These are phyloP conservation scores for Mantis religiosa DNA, from an alignment of 2,888 invertebrate species.

Conservation along the genomic window DNA sequence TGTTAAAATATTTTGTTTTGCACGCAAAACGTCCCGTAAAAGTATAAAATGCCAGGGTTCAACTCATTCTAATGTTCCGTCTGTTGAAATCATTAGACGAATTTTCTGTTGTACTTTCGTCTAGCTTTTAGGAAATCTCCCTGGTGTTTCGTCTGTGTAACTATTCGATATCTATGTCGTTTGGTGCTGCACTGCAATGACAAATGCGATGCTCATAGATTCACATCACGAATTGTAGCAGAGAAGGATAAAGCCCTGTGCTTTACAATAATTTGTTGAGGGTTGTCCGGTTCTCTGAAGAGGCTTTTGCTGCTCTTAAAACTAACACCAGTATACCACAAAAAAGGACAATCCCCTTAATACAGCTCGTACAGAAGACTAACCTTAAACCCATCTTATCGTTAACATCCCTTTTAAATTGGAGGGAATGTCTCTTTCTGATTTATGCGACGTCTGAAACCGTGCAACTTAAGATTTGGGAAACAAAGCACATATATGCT, in stretches of 20 bases:
- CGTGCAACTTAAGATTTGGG: background rate
- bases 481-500: background rate
- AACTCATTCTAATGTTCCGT: no score
- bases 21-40: no score
- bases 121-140: no score
- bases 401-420: background rate
- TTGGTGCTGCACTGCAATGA: background rate
- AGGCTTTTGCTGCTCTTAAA: background rate
- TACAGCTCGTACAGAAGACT: background rate
- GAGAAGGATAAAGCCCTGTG: background rate
- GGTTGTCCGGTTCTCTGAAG: background rate
- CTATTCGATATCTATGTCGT: background rate
- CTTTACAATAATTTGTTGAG: background rate
- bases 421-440: background rate
- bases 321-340: background rate
- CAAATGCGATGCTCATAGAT: background rate
- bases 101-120: no score
- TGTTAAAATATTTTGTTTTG: no score
- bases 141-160: no score
- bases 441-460: background rate
- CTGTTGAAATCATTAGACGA: no score
- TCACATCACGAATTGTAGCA: background rate
- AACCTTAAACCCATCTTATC: background rate
- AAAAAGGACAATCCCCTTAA: background rate
- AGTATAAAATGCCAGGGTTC: no score